phyloP scores from a whole-genome alignment of 2,113 vertebrate genomes.

The Siphamia tubifer region DNA sequence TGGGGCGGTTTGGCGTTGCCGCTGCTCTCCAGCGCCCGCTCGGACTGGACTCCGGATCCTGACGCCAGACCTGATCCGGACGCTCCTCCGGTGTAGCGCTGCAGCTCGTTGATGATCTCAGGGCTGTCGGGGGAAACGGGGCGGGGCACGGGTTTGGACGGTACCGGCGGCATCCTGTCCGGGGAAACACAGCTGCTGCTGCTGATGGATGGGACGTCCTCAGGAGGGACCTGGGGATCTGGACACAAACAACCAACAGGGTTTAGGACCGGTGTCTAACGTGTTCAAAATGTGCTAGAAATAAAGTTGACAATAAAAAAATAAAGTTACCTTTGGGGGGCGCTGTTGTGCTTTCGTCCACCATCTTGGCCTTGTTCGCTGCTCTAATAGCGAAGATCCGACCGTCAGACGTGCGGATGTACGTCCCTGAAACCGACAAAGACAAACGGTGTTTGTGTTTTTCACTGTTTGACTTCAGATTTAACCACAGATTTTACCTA shows the following conservation, averaged over 20 bases:
- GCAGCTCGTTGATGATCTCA: conserved; percentile 91
- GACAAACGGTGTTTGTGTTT: background rate
- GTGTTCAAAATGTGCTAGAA: no score
- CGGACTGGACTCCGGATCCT: conserved; percentile 2
- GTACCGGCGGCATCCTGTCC: conserved; percentile 70
- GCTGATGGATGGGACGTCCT: conserved; percentile 55
- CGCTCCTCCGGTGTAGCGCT: conserved; percentile 84
- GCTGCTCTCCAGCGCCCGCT: conserved; percentile 46
- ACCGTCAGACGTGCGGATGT: conserved; percentile 93
- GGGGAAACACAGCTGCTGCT: conserved; percentile 84
- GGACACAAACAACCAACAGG: background rate
- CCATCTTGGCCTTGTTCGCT: conserved; percentile 86
- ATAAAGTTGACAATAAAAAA: no score
- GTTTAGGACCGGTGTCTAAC: background rate
- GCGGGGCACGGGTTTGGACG: conserved; percentile 80
- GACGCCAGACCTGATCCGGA: conserved; percentile 68
- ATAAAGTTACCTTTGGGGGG: conserved; percentile 90
- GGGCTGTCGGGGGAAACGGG: conserved; percentile 91
- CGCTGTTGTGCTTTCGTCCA: conserved; percentile 77
- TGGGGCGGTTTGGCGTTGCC: conserved; percentile 43
- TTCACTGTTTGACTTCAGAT: no score
- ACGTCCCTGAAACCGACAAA: conserved; percentile 82
- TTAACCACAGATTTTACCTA: no score
- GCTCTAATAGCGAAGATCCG: conserved; percentile 96
- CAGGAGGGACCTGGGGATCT: conserved; percentile 81